Evolutionary conservation across 2,797 vertebrate species (phyloP), one percentile per base, ranked within the genome.

Genomic region (Urosaurus nigricauda): DNA sequence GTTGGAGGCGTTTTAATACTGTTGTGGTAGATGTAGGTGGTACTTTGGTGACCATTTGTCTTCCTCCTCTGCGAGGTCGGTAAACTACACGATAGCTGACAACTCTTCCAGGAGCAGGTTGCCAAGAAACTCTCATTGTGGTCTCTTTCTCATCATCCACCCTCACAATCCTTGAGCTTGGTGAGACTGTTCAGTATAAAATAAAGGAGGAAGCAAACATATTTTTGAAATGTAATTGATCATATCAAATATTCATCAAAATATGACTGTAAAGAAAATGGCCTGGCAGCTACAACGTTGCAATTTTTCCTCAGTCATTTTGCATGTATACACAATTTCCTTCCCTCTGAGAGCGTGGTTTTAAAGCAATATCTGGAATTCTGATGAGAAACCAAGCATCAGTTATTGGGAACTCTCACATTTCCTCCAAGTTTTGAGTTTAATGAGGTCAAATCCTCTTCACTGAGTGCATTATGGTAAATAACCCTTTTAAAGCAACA

Each of bases 61-160:
- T 97, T 58, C 98, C 98, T 21, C 98, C 98, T 0, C 65, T 90
- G 0, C 84, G 91, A 2, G 98, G 97, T 1, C 96, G 92, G 40
- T 98, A 98, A 43, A 95, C 97, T 75, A 99, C 96, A 1, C 98
- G 98, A 71, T 99, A 99, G 93, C 97, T 97, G 71, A 96, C 35
- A 58, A 99, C 98, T 19, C 95, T 98, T 26, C 98, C 98, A 0
- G 98, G 99, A 0, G 98, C 98, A 0, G 98, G 96, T 65, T 93
- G 96, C 99, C 99, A 99, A 0, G 91, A 94, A 56, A 98, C 98
- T 85, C 95, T 98, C 98, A 99, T 98, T 80, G 96, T 96, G 13
- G 95, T 97, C 93, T 99, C 98, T 0, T 98, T 99, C 96, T 99
- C 98, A 0, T 98, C 97, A 0, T 97, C 98, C 79, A 99, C 98